Evolutionary conservation across 2,888 invertebrate genomes (phyloP), one percentile per base, ranked within the genome.

Genomic region (Zelleria hepariella): DNA sequence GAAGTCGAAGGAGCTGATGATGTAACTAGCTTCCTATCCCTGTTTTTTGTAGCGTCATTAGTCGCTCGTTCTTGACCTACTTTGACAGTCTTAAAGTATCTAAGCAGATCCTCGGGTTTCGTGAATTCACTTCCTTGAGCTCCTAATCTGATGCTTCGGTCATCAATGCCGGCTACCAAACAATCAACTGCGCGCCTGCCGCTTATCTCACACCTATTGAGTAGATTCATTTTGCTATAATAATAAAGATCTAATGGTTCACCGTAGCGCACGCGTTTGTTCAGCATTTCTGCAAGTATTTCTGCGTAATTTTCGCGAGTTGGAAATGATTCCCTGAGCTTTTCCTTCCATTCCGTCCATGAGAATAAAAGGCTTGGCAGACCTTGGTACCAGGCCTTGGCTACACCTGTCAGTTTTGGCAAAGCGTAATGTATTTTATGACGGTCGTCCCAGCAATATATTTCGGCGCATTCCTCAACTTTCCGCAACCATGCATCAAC

Each of bases 311-410:
- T n/a, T n/a, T n/a, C n/a, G n/a, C n/a, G n/a, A n/a, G n/a, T n/a
- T n/a, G n/a, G n/a, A 64, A 67, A 67, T 2, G 65, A 61, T 51
- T 64, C 63, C 1, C 56, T 7, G 2, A 67, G 32, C 57, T 63
- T 65, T 2, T 6, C 57, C 49, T n/a, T 67, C 65, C 65, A 66
- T 58, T 68, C 62, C 0, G 25, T 0, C 65, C 65, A 66, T n/a
- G 61, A 60, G 54, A 47, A 51, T 15, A 59, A 4, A 7, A 67
- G 5, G n/a, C 62, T 55, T 5, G 66, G 62, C 20, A 67, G 51
- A 1, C 62, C 63, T 24, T 66, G 65, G 47, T 66, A 67, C 67
- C 66, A 68, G 0, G 42, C 23, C 47, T 63, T 65, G 3, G 68
- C 67, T 5, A 62, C 23, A 21, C 57, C 57, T 5, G 47, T 42